Percentiles rank a stretch among this genome's conserved stretches.
Conservation (phyloP, 1,140 invertebrate genomes). For the Penaeus vannamei region DNA sequence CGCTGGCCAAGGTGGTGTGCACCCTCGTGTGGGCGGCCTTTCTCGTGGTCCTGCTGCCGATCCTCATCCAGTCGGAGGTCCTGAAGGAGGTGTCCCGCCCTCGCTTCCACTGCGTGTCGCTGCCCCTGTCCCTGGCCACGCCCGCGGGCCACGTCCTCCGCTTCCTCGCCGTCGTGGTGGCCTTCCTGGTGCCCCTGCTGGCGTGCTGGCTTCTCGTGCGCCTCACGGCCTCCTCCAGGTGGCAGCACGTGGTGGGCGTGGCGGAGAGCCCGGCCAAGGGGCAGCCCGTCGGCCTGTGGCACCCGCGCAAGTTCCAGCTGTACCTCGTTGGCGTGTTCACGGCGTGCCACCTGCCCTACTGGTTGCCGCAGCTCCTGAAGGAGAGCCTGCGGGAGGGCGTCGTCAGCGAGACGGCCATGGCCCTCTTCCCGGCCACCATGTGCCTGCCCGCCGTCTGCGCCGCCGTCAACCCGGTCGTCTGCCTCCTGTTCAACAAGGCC, state of each 20-base stretch:
- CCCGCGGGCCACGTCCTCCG: background rate
- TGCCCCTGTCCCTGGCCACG: background rate
- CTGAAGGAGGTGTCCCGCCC: slow-evolving; percentile 1
- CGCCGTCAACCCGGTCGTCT: no score
- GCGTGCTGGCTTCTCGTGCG: slow-evolving; percentile 1
- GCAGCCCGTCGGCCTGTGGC: no score
- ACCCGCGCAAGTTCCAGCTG: no score
- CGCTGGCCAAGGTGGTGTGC: background rate
- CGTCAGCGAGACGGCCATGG: no score
- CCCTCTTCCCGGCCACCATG: no score
- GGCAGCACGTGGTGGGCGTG: no score
- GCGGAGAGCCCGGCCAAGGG: no score
- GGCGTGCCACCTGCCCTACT: background rate
- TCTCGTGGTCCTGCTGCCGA: background rate
- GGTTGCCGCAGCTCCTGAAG: background rate
- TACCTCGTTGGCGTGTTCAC: no score
- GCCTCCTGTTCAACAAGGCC: no score
- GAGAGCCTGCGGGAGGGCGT: background rate
- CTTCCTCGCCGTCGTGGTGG: background rate
- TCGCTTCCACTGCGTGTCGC: slow-evolving; percentile 28
- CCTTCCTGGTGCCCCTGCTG: background rate
- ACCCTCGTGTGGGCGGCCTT: background rate
- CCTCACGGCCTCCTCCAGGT: background rate
- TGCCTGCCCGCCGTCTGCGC: no score
- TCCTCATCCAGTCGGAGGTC: slow-evolving; percentile 7